Base-by-base conservation (phyloP, 2,888 invertebrate species). In the Graphium colonna region DNA sequence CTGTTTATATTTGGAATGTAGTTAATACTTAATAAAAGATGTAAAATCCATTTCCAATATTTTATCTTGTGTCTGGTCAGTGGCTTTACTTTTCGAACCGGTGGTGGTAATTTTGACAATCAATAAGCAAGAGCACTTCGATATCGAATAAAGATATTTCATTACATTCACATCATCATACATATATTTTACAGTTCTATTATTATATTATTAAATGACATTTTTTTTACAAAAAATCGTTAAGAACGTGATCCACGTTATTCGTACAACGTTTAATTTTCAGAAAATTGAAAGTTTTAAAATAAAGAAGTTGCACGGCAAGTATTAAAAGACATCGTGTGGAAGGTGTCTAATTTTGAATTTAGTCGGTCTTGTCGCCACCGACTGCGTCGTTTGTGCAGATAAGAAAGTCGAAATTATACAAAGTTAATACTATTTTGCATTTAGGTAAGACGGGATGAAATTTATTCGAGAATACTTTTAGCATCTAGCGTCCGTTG, bases 361-460 rank as follows among this genome's bases (percentile, higher is more conserved):
- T 58, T 61, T 61, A 55, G 56, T 55, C 51, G 41, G 50, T 53
- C 60, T 53, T 60, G 65, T 68, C 61, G 60, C 66, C 62, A 65
- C 63, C 58, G 61, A 67, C 68, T 70, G 58, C 60, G 64, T 69
- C 63, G 67, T 68, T 65, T 69, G 64, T 40, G 65, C 52, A 75
- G 77, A 78, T 78, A 77, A 75, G 73, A 68, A 64, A 75, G 68
- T 68, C 66, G 58, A 74, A 79, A 79, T 79, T 79, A 78, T 77
- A 71, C 74, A 59, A 69, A 71, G 69, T 73, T 75, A 74, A 75
- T 73, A 74, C 72, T 73, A 74, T 77, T 77, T 76, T 71, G 70
- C 72, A 74, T 79, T 75, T 75, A 69, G 63, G 69, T 73, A 69
- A 75, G 69, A 63, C 62, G 58, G 65, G 67, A 73, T 73, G 70